Evolutionary conservation across 2,797 vertebrate species (phyloP), one percentile per base, ranked within the genome.

Genomic region (Onychomys torridus): DNA sequence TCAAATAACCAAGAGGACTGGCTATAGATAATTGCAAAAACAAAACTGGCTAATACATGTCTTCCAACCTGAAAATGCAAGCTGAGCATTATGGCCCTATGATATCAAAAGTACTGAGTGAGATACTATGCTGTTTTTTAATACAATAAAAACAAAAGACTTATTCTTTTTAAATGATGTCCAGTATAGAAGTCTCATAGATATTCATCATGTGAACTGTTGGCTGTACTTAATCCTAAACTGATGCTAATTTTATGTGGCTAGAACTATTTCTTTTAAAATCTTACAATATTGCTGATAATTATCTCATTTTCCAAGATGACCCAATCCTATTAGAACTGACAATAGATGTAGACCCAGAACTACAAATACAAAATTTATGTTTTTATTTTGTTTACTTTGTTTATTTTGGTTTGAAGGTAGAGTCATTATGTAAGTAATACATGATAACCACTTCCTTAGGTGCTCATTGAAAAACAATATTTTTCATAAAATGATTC

Each of bases 241-340:
- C 12, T 93, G 52, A 85, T 65, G 29, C 11, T 61, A n/a, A 90
- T 17, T 90, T 86, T 91, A 87, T 65, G 27, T 91, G 43, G 59
- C 49, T 88, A 67, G 23, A 76, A 61, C 34, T 1, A 37, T 88
- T 93, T 82, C 63, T 96, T 88, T 43, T 57, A 55, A 88, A 57
- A 2, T 40, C 52, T 92, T 65, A 75, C 0, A 92, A 46, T 65
- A 40, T 95, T 91, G 57, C 1, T 32, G 65, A 63, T 49, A 93
- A 57, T 83, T 43, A 75, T n/a, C 43, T 55, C 81, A 78, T 76
- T 93, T 95, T 88, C 76, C 34, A 89, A 92, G 79, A 94, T 91
- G 14, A 59, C 14, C 17, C 78, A 55, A 65, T 87, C 43, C 5
- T 88, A 12, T 65, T 65, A 27, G 69, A 81, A 16, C 7, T 14